A percentile compares a stretch with the other conserved stretches of the same genome.
phyloP scores from a whole-genome alignment of 2,888 invertebrate genomes.

The Chrysopilus asiliformis region DNA sequence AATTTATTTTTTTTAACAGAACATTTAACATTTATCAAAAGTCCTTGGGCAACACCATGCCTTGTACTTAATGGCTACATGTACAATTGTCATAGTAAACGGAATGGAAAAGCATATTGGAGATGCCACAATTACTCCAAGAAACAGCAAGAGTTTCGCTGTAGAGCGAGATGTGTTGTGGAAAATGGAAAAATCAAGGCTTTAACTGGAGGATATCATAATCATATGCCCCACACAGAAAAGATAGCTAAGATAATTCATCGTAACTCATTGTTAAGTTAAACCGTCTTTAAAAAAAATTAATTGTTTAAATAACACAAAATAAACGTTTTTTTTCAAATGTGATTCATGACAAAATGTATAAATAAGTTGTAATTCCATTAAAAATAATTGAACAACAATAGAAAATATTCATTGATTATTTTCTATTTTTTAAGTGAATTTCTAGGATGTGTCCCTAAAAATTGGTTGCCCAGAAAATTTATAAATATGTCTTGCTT shows the following conservation, averaged over 20 bases:
- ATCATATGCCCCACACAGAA: constrained; percentile 34
- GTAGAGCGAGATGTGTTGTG: constrained; percentile 35
- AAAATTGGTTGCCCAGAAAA: no score
- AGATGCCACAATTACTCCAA: constrained; percentile 37
- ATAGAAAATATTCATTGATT: no score
- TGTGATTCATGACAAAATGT: no score
- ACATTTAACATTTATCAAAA: constrained; percentile 35
- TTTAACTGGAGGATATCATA: constrained; percentile 32
- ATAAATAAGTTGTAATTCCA: no score
- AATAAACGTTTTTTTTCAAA: no score
- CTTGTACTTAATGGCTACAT: constrained; percentile 31
- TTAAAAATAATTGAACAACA: no score
- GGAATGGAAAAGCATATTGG: constrained; percentile 35
- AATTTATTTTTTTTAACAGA: no score
- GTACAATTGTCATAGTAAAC: constrained; percentile 36
- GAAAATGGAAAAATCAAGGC: constrained; percentile 31
- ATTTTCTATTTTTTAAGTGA: no score
- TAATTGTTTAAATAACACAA: no score
- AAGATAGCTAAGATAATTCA: constrained; percentile 33
- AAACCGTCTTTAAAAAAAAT: constrained; percentile 1
- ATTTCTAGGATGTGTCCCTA: no score
- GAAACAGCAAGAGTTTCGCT: constrained; percentile 28
- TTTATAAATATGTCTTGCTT: no score
- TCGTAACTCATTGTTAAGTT: constrained; percentile 21
- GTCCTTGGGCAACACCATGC: constrained; percentile 36